Evolutionary conservation across 2,113 vertebrate species (phyloP).

Genomic region (Saguinus midas): DNA sequence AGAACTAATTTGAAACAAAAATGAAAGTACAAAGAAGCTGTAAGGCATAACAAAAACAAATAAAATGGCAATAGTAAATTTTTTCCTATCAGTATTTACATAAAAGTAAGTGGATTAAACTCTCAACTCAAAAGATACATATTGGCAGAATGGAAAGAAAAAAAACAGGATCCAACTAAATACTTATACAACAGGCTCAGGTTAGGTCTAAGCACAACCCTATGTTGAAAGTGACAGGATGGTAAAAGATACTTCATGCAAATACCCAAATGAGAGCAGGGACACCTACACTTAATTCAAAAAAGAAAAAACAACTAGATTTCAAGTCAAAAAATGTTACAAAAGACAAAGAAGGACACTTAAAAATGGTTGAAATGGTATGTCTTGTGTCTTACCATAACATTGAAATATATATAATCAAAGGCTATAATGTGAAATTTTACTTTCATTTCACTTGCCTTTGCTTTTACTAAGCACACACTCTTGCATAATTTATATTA

Average conservation of each 20-base stretch:
- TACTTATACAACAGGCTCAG: no score
- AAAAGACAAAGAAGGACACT: not conserved
- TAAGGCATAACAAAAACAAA: not conserved
- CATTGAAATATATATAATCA: not conserved
- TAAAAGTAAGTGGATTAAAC: not conserved
- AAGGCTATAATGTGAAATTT: not conserved
- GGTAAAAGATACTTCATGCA: no score
- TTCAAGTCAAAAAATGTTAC: no score
- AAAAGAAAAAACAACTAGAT: no score
- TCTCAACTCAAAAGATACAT: not conserved
- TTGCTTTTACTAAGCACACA: conserved; percentile 53
- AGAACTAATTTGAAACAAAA: not conserved
- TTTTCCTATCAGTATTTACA: not conserved
- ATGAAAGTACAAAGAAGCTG: not conserved
- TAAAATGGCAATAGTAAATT: not conserved
- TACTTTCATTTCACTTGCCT: conserved; percentile 10
- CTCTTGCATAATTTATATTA: conserved; percentile 51
- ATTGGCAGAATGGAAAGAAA: not conserved
- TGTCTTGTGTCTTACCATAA: not conserved
- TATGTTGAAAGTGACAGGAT: no score
- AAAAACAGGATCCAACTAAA: no score
- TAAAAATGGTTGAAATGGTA: not conserved
- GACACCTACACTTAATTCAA: no score
- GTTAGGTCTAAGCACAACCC: no score
- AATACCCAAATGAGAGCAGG: no score